phyloP scores from a whole-genome alignment of 2,888 invertebrate genomes.

The Digitonthophagus gazella region DNA sequence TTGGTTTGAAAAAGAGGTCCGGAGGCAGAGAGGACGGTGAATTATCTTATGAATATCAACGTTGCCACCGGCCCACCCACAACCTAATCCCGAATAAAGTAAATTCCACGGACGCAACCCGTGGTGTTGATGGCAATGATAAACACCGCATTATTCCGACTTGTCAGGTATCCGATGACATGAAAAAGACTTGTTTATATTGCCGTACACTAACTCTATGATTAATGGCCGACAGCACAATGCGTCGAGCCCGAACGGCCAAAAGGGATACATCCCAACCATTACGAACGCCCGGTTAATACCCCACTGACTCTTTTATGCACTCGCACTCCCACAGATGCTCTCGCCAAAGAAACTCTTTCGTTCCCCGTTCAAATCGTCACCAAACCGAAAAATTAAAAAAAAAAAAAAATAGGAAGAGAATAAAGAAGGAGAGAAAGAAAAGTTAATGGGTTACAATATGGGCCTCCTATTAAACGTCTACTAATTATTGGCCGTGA shows the following conservation, averaged over 20 bases:
- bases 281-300: slow-evolving; percentile 46
- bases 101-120: slow-evolving; percentile 42
- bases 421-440: background rate
- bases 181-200: slow-evolving; percentile 57
- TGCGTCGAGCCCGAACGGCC: slow-evolving; percentile 35
- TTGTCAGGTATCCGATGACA: slow-evolving; percentile 55
- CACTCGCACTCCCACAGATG: slow-evolving; percentile 10
- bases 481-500: background rate
- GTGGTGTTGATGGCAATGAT: slow-evolving; percentile 54
- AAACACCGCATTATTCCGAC: slow-evolving; percentile 52
- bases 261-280: slow-evolving; percentile 42
- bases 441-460: background rate
- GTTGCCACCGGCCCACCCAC: slow-evolving; percentile 42
- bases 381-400: background rate
- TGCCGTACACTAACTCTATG: slow-evolving; percentile 49
- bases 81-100: slow-evolving; percentile 34
- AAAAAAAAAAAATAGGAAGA: background rate
- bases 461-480: background rate
- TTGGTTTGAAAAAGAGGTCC: slow-evolving; percentile 12
- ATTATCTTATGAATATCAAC: slow-evolving; percentile 29
- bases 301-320: slow-evolving; percentile 34
- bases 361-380: background rate
- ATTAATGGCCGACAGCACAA: slow-evolving; percentile 50
- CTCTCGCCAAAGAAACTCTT: background rate
- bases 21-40: slow-evolving; percentile 24